Evolutionary conservation across 2,797 vertebrate species (phyloP).

Genomic region (Crypturellus tataupa): DNA sequence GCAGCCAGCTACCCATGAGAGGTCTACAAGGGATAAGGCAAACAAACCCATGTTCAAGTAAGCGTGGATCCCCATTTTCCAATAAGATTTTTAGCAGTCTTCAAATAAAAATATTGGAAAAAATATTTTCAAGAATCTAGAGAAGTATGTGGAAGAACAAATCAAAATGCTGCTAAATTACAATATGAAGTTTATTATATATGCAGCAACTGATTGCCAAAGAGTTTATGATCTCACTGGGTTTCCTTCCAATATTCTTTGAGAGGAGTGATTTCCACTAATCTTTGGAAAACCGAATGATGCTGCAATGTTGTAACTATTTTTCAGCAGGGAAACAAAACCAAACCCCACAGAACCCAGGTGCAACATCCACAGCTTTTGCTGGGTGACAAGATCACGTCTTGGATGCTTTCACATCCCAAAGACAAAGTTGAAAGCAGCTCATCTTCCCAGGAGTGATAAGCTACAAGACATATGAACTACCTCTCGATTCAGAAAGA

Average conservation of each 20-base stretch:
- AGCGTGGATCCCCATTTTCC: not conserved
- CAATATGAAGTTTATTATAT: conserved; percentile 31
- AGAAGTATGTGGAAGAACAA: conserved; percentile 38
- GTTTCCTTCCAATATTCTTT: conserved; percentile 6
- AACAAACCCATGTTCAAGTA: not conserved
- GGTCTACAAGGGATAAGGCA: not conserved
- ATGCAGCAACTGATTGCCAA: conserved; percentile 17
- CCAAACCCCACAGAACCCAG: not conserved
- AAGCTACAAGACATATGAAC: conserved; percentile 37
- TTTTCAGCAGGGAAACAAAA: conserved; percentile 7
- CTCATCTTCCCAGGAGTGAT: not conserved
- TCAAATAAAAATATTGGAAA: not conserved
- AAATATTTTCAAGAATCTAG: conserved; percentile 21
- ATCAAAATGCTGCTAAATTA: conserved; percentile 28
- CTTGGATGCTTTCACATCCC: conserved; percentile 44
- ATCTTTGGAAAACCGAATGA: conserved; percentile 57
- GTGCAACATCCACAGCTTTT: not conserved
- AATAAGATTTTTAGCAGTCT: not conserved
- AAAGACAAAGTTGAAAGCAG: conserved; percentile 9
- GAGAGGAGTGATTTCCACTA: conserved; percentile 35
- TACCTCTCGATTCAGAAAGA: conserved; percentile 29
- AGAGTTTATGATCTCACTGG: conserved; percentile 7
- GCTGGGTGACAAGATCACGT: conserved; percentile 36
- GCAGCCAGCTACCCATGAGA: not conserved
- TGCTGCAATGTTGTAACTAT: conserved; percentile 18